Evolutionary conservation across 2,888 invertebrate species (phyloP), one percentile per base, ranked within the genome.

Genomic region (Temnothorax ravouxi): DNA sequence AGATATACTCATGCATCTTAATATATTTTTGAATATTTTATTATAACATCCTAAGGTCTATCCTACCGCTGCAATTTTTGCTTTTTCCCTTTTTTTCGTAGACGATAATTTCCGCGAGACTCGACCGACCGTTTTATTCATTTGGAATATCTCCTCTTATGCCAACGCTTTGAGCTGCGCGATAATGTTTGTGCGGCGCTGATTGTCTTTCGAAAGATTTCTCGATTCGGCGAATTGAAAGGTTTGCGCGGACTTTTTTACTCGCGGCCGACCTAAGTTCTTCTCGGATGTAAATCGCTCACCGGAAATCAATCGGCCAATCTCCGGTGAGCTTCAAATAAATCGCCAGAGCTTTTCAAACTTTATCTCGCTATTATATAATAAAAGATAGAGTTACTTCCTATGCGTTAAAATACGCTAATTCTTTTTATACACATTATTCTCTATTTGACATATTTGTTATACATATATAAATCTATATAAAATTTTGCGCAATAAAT

Each of bases 181-280:
- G 62, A 87, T 87, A 88, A 89, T 84, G 88, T 89, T 88, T 89
- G 88, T 89, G 69, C 82, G 89, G 81, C 84, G 34, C 77, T 89
- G 88, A 89, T 89, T 89, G 86, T 82, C 75, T 82, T 54, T 62
- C 62, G 66, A 61, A 71, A 66, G 71, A 81, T 69, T 47, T 44
- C 62, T 54, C 50, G 64, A 29, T 34, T 72, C 41, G 50, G 61
- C 41, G 29, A 62, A 81, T 76, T 75, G 81, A 50, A 79, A 79
- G 50, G 52, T 80, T 71, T 29, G 47, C 25, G 21, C 71, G 47
- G 84, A 87, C 82, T 88, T 89, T 83, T 66, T 83, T 83, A 87
- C 87, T 89, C 87, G 89, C 76, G 76, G 54, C 69, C 64, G 21
- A n/a, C 13, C 25, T 77, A 89, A 87, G 62, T 89, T 88, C 76